Base-by-base conservation (phyloP, 1,140 invertebrate genomes). In the Tenebrio molitor region DNA sequence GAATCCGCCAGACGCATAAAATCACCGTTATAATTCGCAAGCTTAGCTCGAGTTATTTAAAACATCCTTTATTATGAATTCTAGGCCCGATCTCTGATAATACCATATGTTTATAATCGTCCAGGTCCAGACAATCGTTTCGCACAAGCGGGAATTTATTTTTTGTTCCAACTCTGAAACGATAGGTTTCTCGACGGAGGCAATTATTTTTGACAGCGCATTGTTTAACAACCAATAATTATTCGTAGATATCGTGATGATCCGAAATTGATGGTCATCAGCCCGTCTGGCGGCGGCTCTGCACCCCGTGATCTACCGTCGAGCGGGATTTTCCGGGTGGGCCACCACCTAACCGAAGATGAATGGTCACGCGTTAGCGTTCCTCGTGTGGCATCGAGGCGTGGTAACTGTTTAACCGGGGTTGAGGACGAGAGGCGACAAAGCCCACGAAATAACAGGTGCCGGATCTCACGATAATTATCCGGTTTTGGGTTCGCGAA, bases 161-260 rank as follows among this genome's bases (percentile, higher is more conserved):
- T 58, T 58, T 58, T 53, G 2, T 58, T 53, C 2, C 46, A n/a
- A 53, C 23, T 14, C 2, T n/a, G 34, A 44, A 66, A 66, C 41
- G 17, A 66, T 66, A 66, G 64, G 36, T 39, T 46, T 44, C 21
- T 15, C n/a, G 7, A 53, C 41, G 41, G 21, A 36, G 33, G 34
- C 64, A 66, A 66, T 66, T 66, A 66, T 66, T 66, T 66, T 44
- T 66, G 64, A 66, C 36, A 66, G 36, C 64, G 33, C 23, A 66
- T 66, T 66, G 64, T 42, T 66, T 66, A 66, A 66, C 36, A 66
- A 66, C 64, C 64, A 66, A 66, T 66, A 66, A 66, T 66, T 66
- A 66, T 66, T 66, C 44, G 17, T 42, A 66, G 64, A 66, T 42
- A 42, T 41, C 36, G 36, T 66, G 64, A 66, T 42, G 64, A 42